A percentile compares a stretch with the other conserved stretches of the same genome.
Conservation (phyloP, 2,888 invertebrate genomes). For the Aphelenchoides bicaudatus region DNA sequence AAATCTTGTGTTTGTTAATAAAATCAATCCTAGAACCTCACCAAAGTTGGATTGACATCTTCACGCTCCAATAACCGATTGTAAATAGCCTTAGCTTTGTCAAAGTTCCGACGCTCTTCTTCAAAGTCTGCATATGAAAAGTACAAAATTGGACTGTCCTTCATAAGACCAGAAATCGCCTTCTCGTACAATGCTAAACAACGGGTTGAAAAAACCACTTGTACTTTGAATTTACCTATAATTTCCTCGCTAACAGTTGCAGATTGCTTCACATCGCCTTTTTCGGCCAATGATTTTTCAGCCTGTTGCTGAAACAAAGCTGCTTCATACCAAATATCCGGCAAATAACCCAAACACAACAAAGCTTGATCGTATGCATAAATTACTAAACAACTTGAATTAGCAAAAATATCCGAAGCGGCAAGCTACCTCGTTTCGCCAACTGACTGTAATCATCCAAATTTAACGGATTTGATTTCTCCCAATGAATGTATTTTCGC, state of each 20-base stretch:
- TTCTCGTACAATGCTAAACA: conserved; percentile 79
- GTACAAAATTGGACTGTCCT: conserved; percentile 85
- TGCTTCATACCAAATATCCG: conserved; percentile 96
- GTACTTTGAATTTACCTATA: conserved; percentile 35
- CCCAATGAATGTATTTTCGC: conserved; percentile 98
- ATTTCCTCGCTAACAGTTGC: conserved; percentile 26
- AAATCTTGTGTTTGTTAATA: conserved; percentile 26
- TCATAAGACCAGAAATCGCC: conserved; percentile 77
- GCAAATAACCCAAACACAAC: conserved; percentile 90
- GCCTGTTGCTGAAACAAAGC: conserved; percentile 93
- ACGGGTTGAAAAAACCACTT: neutral
- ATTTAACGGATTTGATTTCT: conserved; percentile 88
- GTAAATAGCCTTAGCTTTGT: conserved; percentile 93
- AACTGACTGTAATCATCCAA: conserved; percentile 91
- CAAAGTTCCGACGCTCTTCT: conserved; percentile 85
- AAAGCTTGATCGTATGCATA: conserved; percentile 97
- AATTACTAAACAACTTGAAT: conserved; percentile 70
- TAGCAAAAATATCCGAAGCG: conserved; percentile 5
- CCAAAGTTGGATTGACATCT: conserved; percentile 90
- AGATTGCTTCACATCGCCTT: conserved; percentile 53
- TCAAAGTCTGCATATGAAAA: conserved; percentile 99
- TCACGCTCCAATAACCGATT: conserved; percentile 81
- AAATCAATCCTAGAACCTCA: conserved; percentile 60
- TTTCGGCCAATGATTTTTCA: conserved; percentile 81
- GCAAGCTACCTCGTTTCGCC: conserved; percentile 70